Evolutionary conservation across 2,888 invertebrate genomes (phyloP), one percentile per base, ranked within the genome.

Genomic region (Drosophila leonis): DNA sequence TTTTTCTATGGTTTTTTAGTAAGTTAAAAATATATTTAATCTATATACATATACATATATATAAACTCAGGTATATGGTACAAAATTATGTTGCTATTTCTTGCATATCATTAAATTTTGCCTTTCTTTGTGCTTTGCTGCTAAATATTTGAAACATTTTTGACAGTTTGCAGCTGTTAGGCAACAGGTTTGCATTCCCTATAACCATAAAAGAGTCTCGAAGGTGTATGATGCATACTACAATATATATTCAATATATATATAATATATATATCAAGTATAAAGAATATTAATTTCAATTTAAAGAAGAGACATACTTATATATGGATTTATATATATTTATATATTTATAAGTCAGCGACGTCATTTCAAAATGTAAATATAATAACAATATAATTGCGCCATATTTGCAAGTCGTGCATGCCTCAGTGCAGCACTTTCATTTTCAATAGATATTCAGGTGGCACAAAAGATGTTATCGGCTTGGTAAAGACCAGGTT

Each of bases 181-280:
- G 18, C 67, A 67, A 74, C 73, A 18, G 56, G 78, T 77, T 77
- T 56, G 48, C 12, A 29, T 60, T 55, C 20, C 1, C 10, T 37
- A 9, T 46, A 39, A 1, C 15, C 10, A 27, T 27, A 12, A 24
- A 44, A n/a, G 12, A 39, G 33, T 13, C 49, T 18, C 12, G 13
- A 24, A 44, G 18, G 12, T 18, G 48, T n/a, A 18, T 44, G 15
- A 9, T 27, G 10, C 46, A n/a, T n/a, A 13, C 15, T n/a, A 44
- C n/a, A n/a, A n/a, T 24, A 24, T 24, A 6, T 5, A 24, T 24
- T n/a, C n/a, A n/a, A 24, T 24, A 24, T 24, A 24, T 2, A 24
- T 24, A 24, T 24, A 24, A 4, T 24, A 4, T 20, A n/a, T 49
- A 12, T 48, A 48, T 27, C 15, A 24, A 29, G n/a, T 9, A 3